A percentile compares a stretch with the other conserved stretches of the same genome.
Evolutionary conservation across 1,140 invertebrate genomes (phyloP).

Genomic region (Dinothrombium tinctorium): DNA sequence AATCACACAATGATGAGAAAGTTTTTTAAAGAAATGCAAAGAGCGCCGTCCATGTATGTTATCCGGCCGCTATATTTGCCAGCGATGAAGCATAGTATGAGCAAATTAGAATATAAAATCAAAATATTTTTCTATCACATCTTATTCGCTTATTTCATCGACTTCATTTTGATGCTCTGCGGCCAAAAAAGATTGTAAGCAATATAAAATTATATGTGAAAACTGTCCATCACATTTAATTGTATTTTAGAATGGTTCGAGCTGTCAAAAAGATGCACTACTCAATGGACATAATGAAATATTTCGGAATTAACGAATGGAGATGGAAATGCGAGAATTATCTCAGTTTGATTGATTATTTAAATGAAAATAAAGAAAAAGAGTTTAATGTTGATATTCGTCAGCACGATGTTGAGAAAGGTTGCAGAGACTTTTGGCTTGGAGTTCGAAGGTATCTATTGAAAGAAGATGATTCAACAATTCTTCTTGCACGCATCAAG

Average conservation of each 20-base stretch:
- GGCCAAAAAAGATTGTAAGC: slow-evolving; percentile 4
- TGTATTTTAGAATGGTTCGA: slow-evolving; percentile 6
- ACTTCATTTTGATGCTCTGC: neutral
- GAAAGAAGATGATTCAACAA: slow-evolving; percentile 2
- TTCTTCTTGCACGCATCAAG: neutral
- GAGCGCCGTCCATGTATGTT: slow-evolving; percentile 18
- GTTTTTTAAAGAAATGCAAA: slow-evolving; percentile 4
- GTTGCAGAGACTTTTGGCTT: no score
- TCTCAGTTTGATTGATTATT: slow-evolving; percentile 23
- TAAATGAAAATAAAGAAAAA: neutral
- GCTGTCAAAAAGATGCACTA: slow-evolving; percentile 9
- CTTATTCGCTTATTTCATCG: slow-evolving; percentile 4
- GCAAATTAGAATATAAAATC: neutral
- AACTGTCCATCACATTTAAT: neutral
- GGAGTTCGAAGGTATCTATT: neutral
- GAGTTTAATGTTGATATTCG: slow-evolving; percentile 43
- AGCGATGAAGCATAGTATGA: neutral
- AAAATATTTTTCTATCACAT: neutral
- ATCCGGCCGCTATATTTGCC: neutral
- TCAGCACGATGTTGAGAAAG: no score
- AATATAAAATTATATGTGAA: neutral
- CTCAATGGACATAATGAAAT: slow-evolving; percentile 35
- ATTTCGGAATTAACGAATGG: slow-evolving; percentile 58
- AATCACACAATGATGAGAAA: neutral
- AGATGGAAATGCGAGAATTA: slow-evolving; percentile 46